A percentile compares a stretch with the other conserved stretches of the same genome.
phyloP scores from a whole-genome alignment of 2,797 vertebrate species.

The Glossophaga mutica region DNA sequence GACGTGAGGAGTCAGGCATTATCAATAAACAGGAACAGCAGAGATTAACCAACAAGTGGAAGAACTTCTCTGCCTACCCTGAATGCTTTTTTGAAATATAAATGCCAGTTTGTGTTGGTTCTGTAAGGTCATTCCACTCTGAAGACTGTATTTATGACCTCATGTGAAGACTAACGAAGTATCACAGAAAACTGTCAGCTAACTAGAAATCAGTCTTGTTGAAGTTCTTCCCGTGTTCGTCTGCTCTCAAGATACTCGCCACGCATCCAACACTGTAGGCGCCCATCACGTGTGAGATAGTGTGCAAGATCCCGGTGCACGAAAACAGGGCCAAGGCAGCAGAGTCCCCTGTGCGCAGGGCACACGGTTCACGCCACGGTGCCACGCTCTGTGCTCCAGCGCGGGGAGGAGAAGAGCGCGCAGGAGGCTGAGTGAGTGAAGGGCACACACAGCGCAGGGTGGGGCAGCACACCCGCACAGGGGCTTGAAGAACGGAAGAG shows the following conservation, averaged over 20 bases:
- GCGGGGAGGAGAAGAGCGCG: background rate
- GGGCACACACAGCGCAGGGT: background rate
- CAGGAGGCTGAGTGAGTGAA: background rate
- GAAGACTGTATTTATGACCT: background rate
- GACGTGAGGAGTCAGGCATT: background rate
- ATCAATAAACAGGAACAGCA: background rate
- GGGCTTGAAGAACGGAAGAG: background rate
- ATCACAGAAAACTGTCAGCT: background rate
- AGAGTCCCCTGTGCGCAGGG: background rate
- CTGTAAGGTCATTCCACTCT: background rate
- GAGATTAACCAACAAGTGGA: conserved; percentile 10
- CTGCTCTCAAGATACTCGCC: background rate
- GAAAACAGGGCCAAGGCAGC: background rate
- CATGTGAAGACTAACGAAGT: background rate
- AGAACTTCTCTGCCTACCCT: background rate
- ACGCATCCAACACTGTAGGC: background rate
- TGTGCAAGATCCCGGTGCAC: background rate
- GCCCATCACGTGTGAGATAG: background rate
- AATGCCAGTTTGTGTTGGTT: background rate
- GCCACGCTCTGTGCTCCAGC: background rate
- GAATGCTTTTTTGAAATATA: background rate
- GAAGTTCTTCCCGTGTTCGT: background rate
- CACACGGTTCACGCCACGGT: accelerated
- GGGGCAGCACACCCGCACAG: background rate
- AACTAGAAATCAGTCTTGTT: background rate